Evolutionary conservation across 2,113 vertebrate genomes (phyloP).

Genomic region (Galbula dea): DNA sequence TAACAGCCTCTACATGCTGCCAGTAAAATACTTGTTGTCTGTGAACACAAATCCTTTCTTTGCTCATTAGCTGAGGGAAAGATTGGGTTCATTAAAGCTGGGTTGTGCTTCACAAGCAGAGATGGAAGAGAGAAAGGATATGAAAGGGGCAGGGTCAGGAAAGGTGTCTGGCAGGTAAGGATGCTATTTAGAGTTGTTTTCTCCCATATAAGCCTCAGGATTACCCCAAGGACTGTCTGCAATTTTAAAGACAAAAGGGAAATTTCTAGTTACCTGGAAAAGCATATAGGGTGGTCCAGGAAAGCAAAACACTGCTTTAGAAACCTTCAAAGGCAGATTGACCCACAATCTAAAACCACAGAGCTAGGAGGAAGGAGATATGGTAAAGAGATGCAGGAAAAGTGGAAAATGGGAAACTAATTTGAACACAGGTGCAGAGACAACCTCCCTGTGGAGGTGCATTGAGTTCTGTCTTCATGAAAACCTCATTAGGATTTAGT

Average conservation of each 20-base stretch:
- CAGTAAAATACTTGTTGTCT: neutral
- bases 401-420: neutral
- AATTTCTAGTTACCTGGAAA: neutral
- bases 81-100: neutral
- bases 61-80: neutral
- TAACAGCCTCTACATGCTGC: neutral
- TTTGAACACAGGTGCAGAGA: rapidly evolving
- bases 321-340: neutral
- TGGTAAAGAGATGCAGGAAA: neutral
- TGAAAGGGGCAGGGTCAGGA: neutral
- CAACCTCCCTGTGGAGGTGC: neutral
- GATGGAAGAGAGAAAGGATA: neutral
- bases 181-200: neutral
- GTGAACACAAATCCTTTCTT: neutral
- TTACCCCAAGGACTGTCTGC: neutral
- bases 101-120: neutral
- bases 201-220: neutral
- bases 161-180: neutral
- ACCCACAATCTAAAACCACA: neutral
- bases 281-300: neutral
- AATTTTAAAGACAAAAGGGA: neutral
- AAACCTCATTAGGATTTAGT: neutral
- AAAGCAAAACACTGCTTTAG: neutral
- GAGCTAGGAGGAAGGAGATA: neutral
- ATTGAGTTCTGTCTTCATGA: neutral